Base-by-base conservation (phyloP, 2,113 vertebrate genomes). In the Caranx melampygus region DNA sequence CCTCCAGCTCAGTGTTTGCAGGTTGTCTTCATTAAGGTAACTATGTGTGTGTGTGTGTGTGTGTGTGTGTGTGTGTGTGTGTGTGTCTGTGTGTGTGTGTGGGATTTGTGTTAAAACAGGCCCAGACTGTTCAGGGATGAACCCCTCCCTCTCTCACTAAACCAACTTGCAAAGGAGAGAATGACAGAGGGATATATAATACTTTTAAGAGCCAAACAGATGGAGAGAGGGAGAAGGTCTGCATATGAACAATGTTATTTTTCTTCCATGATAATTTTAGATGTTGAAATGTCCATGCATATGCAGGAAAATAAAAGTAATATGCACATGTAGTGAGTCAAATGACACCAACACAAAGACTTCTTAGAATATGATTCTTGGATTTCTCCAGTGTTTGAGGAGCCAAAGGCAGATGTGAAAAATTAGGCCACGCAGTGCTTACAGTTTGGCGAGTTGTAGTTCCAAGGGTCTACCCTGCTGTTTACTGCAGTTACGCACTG, bases 81-180 rank as follows among this genome's bases (percentile, higher is more conserved):
- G 61, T 59, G 10, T 59, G 68, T n/a, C 40, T 14, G 54, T 69
- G 65, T 35, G 67, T 20, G 45, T 37, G 62, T 55, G 34, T 14
- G 63, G 63, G 77, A 59, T 78, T 80, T 77, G 74, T 75, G 72
- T 61, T 60, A 62, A 86, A 88, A 91, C 90, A 90, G 84, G 87
- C 65, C 91, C 80, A 79, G 78, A 75, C 87, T 77, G 51, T 82
- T 90, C 74, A 9, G 20, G 42, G 78, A 65, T 54, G 45, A 82
- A 82, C 80, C 37, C 62, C 62, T 80, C 71, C 77, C 75, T 79
- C 40, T 63, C 15, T 69, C 40, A 15, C 12, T 82, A 77, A 90
- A 68, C 57, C 44, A 72, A 78, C 77, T 80, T 35, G 51, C 49
- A 79, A 72, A 76, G 31, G 33, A 78, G 20, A 75, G 61, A 83